Conservation (phyloP, 1,140 invertebrate species). For the Marisa cornuarietis region DNA sequence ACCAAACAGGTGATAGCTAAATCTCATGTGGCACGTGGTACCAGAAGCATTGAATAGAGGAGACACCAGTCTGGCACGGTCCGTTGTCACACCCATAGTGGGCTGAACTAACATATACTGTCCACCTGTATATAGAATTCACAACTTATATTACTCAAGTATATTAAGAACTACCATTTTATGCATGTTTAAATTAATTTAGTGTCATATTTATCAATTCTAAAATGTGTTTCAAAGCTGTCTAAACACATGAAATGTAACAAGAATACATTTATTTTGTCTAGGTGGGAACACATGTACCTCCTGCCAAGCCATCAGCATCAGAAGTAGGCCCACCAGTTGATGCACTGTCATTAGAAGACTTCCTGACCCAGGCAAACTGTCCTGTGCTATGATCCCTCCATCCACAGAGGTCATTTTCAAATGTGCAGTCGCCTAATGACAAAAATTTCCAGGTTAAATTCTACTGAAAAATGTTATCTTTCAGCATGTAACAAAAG, state of each 20-base stretch:
- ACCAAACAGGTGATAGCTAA: slow-evolving; percentile 82
- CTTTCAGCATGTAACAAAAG: too few relatives aligned
- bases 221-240: too few relatives aligned
- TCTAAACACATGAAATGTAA: too few relatives aligned
- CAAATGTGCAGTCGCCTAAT: slow-evolving; percentile 42
- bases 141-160: too few relatives aligned
- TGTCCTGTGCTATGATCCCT: slow-evolving; percentile 21
- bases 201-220: too few relatives aligned
- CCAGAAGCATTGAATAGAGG: slow-evolving; percentile 49
- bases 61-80: slow-evolving; percentile 46
- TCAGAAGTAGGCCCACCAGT: slow-evolving; percentile 80
- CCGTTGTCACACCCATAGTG: slow-evolving; percentile 60
- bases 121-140: slow-evolving; percentile 58
- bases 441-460: too few relatives aligned
- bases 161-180: too few relatives aligned
- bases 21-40: slow-evolving; percentile 60
- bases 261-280: too few relatives aligned
- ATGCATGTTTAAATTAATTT: too few relatives aligned
- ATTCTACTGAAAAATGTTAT: too few relatives aligned
- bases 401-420: slow-evolving; percentile 41
- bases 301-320: neutral
- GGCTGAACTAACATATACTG: slow-evolving; percentile 81
- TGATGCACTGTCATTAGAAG: slow-evolving; percentile 2
- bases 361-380: slow-evolving; percentile 32
- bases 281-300: too few relatives aligned